These are phyloP conservation scores for Capitulum mitella DNA, from an alignment of 2,888 invertebrate species.

Conservation along the genomic window DNA sequence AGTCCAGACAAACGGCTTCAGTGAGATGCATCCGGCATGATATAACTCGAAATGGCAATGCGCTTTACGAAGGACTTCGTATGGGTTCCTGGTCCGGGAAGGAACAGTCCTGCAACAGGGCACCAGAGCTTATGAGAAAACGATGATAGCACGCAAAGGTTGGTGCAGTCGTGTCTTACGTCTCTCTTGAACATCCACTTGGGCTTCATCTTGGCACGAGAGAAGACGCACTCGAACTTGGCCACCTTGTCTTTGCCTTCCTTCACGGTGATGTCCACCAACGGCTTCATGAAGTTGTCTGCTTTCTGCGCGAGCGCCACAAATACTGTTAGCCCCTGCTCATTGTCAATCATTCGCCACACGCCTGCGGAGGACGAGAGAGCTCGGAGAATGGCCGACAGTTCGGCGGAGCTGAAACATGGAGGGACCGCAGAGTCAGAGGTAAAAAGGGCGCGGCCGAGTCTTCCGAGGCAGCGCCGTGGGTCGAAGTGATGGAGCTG, in stretches of 20 bases:
- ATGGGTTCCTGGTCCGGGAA: too few species aligned
- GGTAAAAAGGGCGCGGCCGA: too few species aligned
- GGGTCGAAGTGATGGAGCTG: too few species aligned
- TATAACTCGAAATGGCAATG: too few species aligned
- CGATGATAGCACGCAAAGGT: neutral
- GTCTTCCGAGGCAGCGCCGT: too few species aligned
- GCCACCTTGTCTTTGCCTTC: conserved; percentile 96
- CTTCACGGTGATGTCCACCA: conserved; percentile 87
- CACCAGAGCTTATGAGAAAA: too few species aligned
- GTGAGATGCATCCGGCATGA: too few species aligned
- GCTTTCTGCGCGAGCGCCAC: conserved; percentile 64
- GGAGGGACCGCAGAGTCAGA: neutral
- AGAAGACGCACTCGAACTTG: conserved; percentile 86
- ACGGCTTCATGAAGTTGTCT: conserved; percentile 86
- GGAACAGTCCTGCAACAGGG: too few species aligned
- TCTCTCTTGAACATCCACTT: conserved; percentile 89
- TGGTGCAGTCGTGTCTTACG: conserved; percentile 56
- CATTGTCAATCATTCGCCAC: neutral
- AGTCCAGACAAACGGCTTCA: too few species aligned
- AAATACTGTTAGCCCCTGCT: neutral
- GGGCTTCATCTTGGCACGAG: conserved; percentile 89
- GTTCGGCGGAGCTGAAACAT: neutral
- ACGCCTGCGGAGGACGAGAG: neutral
- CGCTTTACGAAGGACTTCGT: too few species aligned
- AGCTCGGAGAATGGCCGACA: neutral